phyloP scores from a whole-genome alignment of 2,797 vertebrate species.

The Clangula hyemalis region DNA sequence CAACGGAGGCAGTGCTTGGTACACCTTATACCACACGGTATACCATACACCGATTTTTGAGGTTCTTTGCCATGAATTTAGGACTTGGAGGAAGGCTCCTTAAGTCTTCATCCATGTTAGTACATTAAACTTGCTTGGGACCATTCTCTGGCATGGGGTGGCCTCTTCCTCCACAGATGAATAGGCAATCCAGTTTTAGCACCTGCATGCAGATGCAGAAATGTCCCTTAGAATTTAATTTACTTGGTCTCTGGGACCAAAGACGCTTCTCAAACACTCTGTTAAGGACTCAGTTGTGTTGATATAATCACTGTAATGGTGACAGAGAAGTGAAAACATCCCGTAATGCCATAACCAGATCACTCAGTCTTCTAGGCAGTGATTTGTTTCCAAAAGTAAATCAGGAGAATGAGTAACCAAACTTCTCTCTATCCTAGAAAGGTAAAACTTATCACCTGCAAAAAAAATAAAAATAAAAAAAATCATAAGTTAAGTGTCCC shows the following conservation, averaged over 20 bases:
- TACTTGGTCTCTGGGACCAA: background rate
- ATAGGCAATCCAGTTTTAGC: background rate
- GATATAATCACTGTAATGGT: background rate
- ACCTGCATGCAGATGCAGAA: background rate
- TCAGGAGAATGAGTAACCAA: background rate
- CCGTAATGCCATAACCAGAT: background rate
- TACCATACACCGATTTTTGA: background rate
- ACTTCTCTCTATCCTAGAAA: too few relatives aligned
- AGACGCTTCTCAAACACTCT: background rate
- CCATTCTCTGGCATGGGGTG: background rate
- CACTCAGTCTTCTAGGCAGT: background rate
- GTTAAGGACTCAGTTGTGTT: background rate
- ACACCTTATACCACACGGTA: too few relatives aligned
- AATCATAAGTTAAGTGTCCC: background rate
- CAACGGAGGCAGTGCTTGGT: background rate
- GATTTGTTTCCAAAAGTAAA: background rate
- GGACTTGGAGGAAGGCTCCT: background rate
- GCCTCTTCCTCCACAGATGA: background rate
- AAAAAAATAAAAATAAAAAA: background rate
- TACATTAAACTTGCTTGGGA: background rate
- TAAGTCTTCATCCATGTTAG: background rate
- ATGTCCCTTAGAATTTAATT: background rate
- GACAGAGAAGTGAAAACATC: background rate
- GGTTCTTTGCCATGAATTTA: background rate
- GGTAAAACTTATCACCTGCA: background rate